Evolutionary conservation across 2,797 vertebrate genomes (phyloP).

Genomic region (Ceyx erithaca): DNA sequence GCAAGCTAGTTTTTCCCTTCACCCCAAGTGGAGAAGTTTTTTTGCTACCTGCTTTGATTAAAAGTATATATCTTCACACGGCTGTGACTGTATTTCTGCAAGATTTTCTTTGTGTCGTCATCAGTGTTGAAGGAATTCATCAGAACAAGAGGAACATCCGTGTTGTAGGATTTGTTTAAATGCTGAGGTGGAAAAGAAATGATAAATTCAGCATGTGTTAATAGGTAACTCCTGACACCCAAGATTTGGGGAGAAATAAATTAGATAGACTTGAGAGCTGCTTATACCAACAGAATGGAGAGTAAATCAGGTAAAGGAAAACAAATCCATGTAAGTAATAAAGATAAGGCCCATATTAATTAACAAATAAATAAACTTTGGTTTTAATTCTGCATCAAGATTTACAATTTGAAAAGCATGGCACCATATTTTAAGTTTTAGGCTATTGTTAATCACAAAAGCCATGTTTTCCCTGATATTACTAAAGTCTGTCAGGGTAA

Average conservation of each 20-base stretch:
- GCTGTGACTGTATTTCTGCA: conserved; percentile 95
- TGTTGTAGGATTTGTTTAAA: conserved; percentile 91
- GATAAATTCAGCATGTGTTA: conserved; percentile 32
- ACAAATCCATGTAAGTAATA: not conserved
- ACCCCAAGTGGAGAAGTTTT: not conserved
- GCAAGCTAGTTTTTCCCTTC: not conserved
- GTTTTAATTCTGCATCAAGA: not conserved
- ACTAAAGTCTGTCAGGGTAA: not conserved
- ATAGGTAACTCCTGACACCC: not conserved
- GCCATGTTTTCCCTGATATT: not conserved
- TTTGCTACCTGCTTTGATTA: conserved; percentile 93
- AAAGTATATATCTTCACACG: conserved; percentile 93
- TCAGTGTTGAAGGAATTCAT: conserved; percentile 92
- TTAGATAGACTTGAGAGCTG: not conserved
- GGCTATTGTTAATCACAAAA: not conserved
- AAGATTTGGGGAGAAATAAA: not conserved
- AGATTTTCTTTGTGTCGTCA: conserved; percentile 91
- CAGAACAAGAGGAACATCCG: conserved; percentile 88
- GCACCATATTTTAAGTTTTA: not conserved
- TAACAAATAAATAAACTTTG: not conserved
- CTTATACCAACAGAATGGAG: not conserved
- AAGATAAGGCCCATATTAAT: not conserved
- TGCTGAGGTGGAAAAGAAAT: conserved; percentile 81
- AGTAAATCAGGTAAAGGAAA: not conserved
- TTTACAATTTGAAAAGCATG: not conserved